Base-by-base conservation (phyloP, 2,888 invertebrate species). In the Dicranocentrus wangi region DNA sequence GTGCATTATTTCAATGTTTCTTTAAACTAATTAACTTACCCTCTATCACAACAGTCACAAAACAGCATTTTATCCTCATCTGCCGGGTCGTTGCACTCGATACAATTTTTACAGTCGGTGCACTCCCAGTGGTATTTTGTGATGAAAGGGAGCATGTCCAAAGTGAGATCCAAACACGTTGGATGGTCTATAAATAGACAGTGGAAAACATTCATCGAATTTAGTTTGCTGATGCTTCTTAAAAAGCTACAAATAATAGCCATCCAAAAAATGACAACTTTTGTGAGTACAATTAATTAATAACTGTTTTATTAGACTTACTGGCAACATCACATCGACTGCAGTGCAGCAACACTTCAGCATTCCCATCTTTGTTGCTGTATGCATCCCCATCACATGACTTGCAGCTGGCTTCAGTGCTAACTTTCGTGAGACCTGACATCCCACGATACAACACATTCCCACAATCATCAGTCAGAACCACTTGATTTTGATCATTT, bases 31-130 rank as follows among this genome's bases (percentile, higher is more conserved):
- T n/a, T n/a, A n/a, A n/a, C n/a, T 86, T 87, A 91, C 89, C 97
- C 97, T 88, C 97, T 91, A 90, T 97, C 97, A 90, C 97, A 98
- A 88, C 94, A 93, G 89, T 97, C 97, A 89, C 97, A 98, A 90
- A 94, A 96, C 88, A 97, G 91, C 95, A 97, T 96, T 90, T 95
- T 94, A 88, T 95, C 95, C 90, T 94, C 95, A 88, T 94, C 94
- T 85, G 93, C 93, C 42, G 94, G 93, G 88, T 93, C 93, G 87
- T 92, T 92, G 89, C 97, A 98, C 85, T 93, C 92, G 84, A 93
- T 92, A 90, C 98, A 98, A 65, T 93, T 92, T 90, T 97, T 97
- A 89, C 97, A 98, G 87, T 95, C 96, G 86, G 94, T 94, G 88
- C 97, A 98, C 89, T 95, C 95, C 98, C 97, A 98, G 87, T 93